A percentile compares a stretch with the other conserved stretches of the same genome.
Conservation (phyloP, 2,797 vertebrate genomes). For the Hemitrygon akajei region DNA sequence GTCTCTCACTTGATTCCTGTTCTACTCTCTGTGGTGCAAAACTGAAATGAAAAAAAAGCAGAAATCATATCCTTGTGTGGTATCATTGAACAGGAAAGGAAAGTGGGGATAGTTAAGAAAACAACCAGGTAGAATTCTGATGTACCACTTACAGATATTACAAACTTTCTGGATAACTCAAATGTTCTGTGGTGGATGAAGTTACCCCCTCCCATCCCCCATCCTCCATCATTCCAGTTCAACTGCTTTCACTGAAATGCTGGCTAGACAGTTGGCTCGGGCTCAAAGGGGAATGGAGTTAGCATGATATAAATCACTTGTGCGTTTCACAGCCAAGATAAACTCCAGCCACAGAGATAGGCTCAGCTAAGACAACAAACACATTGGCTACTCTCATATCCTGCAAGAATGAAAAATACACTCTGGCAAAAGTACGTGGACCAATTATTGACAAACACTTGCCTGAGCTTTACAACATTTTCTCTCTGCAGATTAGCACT, state of each 20-base stretch:
- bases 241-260: constrained; percentile 59
- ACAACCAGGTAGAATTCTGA: constrained; percentile 45
- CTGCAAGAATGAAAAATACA: neutral
- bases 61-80: constrained; percentile 40
- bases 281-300: constrained; percentile 52
- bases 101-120: constrained; percentile 23
- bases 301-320: constrained; percentile 60
- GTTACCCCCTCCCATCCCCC: constrained; percentile 44
- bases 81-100: constrained; percentile 10
- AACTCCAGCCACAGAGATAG: constrained; percentile 57
- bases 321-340: constrained; percentile 61
- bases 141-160: constrained; percentile 47
- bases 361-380: constrained; percentile 50
- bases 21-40: constrained; percentile 40
- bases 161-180: constrained; percentile 44
- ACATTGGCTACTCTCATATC: constrained; percentile 42
- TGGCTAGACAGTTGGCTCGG: constrained; percentile 60
- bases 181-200: constrained; percentile 41
- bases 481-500: neutral
- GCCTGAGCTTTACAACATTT: neutral
- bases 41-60: constrained; percentile 46
- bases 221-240: constrained; percentile 43
- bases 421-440: neutral
- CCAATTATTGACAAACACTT: constrained; percentile 5
- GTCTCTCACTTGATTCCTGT: constrained; percentile 41